Evolutionary conservation across 53 echinoderm and acorn worm species (phyloP).

Genomic region (Astropecten irregularis): DNA sequence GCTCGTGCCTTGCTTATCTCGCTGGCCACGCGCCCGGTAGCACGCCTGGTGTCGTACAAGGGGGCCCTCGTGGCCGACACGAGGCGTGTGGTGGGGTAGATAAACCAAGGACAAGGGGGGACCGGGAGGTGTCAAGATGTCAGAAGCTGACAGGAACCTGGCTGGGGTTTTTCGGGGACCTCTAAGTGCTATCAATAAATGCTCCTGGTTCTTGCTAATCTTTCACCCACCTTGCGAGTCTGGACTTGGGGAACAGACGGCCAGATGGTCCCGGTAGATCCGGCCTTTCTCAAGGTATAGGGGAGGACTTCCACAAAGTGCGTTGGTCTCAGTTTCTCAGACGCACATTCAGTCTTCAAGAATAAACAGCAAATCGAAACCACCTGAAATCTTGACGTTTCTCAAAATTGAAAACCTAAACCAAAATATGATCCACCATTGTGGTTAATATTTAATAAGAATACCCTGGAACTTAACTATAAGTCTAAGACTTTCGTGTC

Average conservation of each 20-base stretch:
- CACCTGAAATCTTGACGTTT: no score
- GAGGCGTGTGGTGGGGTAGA: neutral
- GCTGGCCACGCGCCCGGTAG: slow-evolving; percentile 4
- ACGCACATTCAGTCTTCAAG: no score
- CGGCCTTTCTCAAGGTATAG: neutral
- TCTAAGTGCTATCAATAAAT: no score
- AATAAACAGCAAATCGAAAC: no score
- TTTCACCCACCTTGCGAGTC: neutral
- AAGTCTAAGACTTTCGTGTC: no score
- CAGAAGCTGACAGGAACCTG: neutral
- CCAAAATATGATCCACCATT: no score
- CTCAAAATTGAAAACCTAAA: no score
- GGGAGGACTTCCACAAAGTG: no score
- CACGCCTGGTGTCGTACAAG: neutral
- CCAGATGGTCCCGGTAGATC: neutral
- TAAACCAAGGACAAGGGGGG: neutral
- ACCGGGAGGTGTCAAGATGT: neutral
- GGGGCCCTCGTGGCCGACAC: neutral
- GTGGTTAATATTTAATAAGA: no score
- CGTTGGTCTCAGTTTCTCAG: no score
- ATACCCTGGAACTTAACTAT: no score
- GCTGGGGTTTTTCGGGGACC: no score
- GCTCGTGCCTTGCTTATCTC: slow-evolving; percentile 6
- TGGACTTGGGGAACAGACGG: neutral
- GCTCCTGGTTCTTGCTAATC: neutral